Percentiles rank a stretch among this genome's conserved stretches.
These are phyloP conservation scores for Orientallactaga sibirica DNA, from an alignment of 2,797 vertebrate genomes.

Conservation along the genomic window DNA sequence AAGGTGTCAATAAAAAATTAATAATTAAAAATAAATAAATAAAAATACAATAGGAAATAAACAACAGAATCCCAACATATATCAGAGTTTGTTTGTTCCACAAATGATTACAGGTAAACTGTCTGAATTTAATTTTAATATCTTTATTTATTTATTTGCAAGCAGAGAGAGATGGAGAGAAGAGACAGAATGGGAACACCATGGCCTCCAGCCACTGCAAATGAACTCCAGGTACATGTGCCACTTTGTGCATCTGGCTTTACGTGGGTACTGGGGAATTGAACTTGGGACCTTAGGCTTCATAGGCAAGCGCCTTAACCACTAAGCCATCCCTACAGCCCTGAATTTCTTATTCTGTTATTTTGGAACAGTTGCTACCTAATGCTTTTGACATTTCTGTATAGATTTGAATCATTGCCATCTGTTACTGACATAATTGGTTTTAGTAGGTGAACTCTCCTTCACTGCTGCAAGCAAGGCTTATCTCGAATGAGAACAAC, in stretches of 20 bases:
- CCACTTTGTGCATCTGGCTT: no score
- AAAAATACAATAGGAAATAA: background rate
- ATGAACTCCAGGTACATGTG: no score
- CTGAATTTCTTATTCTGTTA: constrained; percentile 4
- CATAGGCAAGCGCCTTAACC: no score
- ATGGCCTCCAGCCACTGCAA: no score
- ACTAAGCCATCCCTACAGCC: no score
- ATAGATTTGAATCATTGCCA: background rate
- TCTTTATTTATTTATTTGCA: no score
- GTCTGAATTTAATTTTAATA: background rate
- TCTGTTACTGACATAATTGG: background rate
- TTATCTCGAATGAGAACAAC: no score
- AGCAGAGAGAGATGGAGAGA: no score
- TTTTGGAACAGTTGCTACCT: constrained; percentile 25
- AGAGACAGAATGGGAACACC: no score
- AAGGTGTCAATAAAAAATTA: no score
- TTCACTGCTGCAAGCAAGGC: background rate
- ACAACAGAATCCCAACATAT: background rate
- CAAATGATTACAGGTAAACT: background rate
- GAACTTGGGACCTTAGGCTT: no score
- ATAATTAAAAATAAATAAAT: background rate
- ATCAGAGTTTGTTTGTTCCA: background rate
- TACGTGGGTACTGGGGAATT: no score
- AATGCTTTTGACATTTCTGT: constrained; percentile 3
- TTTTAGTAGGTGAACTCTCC: background rate